Conservation (phyloP, 2,888 invertebrate species). For the Polyommatus icarus region DNA sequence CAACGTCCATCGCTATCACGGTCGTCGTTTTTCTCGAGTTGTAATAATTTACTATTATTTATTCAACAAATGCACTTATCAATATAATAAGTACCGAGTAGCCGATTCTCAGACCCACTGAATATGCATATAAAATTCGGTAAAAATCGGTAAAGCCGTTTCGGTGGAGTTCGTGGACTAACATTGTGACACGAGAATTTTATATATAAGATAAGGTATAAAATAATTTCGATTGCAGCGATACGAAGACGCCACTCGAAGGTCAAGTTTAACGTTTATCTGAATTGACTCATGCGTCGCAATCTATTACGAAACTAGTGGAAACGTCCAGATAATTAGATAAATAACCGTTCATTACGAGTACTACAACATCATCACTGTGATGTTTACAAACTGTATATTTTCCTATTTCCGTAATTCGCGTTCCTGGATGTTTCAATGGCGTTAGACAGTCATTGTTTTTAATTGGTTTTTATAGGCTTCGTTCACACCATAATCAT, state of each 20-base stretch:
- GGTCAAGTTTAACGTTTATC: constrained; percentile 2
- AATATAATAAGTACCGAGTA: too few species aligned
- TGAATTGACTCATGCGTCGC: background rate
- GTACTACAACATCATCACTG: background rate
- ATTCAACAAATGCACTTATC: too few species aligned
- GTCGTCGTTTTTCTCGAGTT: too few species aligned
- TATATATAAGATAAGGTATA: too few species aligned
- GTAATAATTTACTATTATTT: too few species aligned
- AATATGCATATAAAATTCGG: too few species aligned
- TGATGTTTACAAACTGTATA: background rate
- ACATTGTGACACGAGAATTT: too few species aligned
- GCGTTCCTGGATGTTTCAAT: background rate
- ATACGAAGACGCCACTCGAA: background rate
- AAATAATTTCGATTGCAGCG: background rate
- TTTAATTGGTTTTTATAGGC: background rate
- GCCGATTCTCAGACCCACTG: too few species aligned
- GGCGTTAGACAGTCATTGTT: background rate
- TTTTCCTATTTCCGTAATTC: background rate
- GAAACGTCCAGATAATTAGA: constrained; percentile 6
- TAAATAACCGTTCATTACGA: constrained; percentile 3
- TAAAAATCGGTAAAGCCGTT: too few species aligned
- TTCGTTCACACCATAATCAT: too few species aligned
- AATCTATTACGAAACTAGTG: constrained; percentile 5
- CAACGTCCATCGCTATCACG: too few species aligned
- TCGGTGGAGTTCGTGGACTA: too few species aligned